A percentile compares a stretch with the other conserved stretches of the same genome.
Evolutionary conservation across 2,797 vertebrate genomes (phyloP).

Genomic region (Leuciscus waleckii): DNA sequence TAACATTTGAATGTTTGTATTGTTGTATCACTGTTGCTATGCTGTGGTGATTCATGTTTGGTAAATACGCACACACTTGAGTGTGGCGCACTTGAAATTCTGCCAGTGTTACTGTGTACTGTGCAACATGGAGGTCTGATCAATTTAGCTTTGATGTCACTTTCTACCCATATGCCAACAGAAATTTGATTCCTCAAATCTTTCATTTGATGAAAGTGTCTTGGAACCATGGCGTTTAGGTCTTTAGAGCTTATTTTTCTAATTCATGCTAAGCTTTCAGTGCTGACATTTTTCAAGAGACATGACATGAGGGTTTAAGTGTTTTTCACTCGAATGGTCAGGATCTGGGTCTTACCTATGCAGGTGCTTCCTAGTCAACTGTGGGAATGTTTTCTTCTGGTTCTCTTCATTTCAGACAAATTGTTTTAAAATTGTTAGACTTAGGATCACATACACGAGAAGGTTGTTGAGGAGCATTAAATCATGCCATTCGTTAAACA

Average conservation of each 20-base stretch:
- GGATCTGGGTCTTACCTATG: conserved; percentile 43
- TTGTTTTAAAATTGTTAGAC: conserved; percentile 28
- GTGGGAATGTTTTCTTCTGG: conserved; percentile 32
- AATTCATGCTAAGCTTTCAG: conserved; percentile 1
- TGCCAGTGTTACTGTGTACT: conserved; percentile 37
- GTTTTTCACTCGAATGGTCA: conserved; percentile 38
- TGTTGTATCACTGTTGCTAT: conserved; percentile 18
- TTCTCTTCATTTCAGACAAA: conserved; percentile 27
- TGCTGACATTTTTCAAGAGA: conserved; percentile 28
- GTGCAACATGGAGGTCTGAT: conserved; percentile 40
- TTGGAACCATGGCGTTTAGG: conserved; percentile 42
- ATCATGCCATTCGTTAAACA: not conserved
- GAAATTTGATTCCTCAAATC: conserved; percentile 52
- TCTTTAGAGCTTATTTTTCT: conserved; percentile 42
- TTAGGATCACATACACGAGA: conserved; percentile 9
- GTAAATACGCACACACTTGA: conserved; percentile 18
- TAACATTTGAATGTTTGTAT: conserved; percentile 33
- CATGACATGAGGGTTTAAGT: conserved; percentile 40
- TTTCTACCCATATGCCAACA: conserved; percentile 30
- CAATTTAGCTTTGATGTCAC: conserved; percentile 44
- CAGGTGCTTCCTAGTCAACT: conserved; percentile 42
- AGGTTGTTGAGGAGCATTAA: conserved; percentile 9
- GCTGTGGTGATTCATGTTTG: conserved; percentile 22
- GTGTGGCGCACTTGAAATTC: conserved; percentile 6
- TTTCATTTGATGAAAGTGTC: conserved; percentile 48